Conservation (phyloP, 2,888 invertebrate species). For the Hirtodrosophila cameraria region DNA sequence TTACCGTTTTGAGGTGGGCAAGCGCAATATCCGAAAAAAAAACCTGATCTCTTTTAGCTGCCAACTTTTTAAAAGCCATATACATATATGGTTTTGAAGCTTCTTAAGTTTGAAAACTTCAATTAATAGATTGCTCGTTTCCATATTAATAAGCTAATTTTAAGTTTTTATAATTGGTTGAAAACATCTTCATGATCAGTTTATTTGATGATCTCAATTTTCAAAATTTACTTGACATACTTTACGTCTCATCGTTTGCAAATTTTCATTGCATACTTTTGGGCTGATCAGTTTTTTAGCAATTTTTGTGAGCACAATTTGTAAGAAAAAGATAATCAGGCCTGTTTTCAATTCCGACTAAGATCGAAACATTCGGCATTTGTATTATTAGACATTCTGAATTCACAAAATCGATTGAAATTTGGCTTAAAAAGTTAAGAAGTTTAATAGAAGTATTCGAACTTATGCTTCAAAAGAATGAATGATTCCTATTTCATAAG, state of each 20-base stretch:
- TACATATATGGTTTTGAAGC: background rate
- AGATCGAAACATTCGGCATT: too few relatives aligned
- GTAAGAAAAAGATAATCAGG: too few relatives aligned
- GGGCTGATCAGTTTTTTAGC: background rate
- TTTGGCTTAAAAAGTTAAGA: too few relatives aligned
- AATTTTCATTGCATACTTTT: constrained; percentile 3
- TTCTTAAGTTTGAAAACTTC: background rate
- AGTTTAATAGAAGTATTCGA: too few relatives aligned
- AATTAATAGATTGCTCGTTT: background rate
- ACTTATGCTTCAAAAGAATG: too few relatives aligned
- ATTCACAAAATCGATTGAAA: background rate
- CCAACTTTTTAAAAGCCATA: background rate
- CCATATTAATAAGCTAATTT: background rate
- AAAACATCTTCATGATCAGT: too few relatives aligned
- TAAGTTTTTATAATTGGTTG: background rate
- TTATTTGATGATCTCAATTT: background rate
- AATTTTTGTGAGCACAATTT: background rate
- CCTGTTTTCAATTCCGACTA: too few relatives aligned
- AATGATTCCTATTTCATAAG: too few relatives aligned
- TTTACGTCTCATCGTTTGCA: background rate
- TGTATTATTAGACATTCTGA: too few relatives aligned
- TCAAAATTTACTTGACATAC: constrained; percentile 3
- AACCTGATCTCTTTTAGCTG: background rate
- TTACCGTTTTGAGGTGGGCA: constrained; percentile 29
- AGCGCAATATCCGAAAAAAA: background rate